These are phyloP conservation scores for Bombus polaris DNA, from an alignment of 1,140 invertebrate species.

Conservation along the genomic window DNA sequence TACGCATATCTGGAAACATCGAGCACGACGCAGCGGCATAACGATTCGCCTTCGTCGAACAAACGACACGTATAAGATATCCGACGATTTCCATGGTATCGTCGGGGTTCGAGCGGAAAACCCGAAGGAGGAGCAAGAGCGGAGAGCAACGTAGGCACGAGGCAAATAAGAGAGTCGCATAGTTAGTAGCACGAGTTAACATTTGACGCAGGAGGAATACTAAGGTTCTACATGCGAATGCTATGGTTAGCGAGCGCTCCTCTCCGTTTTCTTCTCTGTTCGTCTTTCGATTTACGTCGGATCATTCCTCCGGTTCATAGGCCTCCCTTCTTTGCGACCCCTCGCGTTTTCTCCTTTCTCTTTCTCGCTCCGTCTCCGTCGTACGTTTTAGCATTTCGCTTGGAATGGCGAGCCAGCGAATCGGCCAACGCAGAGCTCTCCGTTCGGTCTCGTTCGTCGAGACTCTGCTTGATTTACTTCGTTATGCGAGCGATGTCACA, in stretches of 20 bases:
- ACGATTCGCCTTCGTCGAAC: conserved; percentile 56
- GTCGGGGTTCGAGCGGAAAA: conserved; percentile 45
- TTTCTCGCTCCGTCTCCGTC: conserved; percentile 21
- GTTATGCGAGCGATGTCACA: conserved; percentile 71
- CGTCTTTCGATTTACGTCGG: neutral
- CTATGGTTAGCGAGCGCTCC: conserved; percentile 60
- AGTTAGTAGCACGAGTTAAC: conserved; percentile 70
- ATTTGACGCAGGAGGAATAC: conserved; percentile 73
- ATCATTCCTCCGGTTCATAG: too few relatives aligned
- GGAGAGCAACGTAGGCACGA: conserved; percentile 20
- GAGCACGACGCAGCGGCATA: conserved; percentile 30
- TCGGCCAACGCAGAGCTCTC: neutral
- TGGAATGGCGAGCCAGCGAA: conserved; percentile 21
- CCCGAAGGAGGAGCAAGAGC: conserved; percentile 22
- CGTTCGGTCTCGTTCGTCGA: neutral
- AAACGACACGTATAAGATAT: conserved; percentile 34
- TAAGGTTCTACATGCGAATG: conserved; percentile 70
- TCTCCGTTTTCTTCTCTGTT: neutral
- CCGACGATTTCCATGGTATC: conserved; percentile 72
- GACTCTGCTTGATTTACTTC: conserved; percentile 71
- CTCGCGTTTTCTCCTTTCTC: conserved; percentile 25
- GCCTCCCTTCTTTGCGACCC: too few relatives aligned
- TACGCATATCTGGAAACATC: conserved; percentile 45
- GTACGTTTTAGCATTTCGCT: conserved; percentile 51
- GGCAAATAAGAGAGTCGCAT: conserved; percentile 54